phyloP scores from a whole-genome alignment of 2,888 invertebrate species.

The Acanthosoma haemorrhoidale region DNA sequence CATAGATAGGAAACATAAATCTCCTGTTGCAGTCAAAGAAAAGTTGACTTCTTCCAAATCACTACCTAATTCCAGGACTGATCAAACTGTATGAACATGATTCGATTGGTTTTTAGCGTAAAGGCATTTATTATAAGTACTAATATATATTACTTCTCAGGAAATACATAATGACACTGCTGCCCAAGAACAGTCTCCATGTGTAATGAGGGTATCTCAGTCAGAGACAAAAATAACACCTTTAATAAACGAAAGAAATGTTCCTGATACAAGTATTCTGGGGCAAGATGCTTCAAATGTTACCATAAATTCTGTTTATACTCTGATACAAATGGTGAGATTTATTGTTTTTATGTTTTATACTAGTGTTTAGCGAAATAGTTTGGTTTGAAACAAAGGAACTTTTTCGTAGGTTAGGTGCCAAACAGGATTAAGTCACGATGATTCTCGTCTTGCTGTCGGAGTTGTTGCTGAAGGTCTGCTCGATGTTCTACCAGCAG shows the following conservation, averaged over 20 bases:
- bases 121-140: neutral
- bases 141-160: neutral
- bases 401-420: constrained; percentile 55
- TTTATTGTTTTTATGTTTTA: no score
- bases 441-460: constrained; percentile 77
- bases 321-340: constrained; percentile 23
- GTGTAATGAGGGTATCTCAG: constrained; percentile 33
- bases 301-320: constrained; percentile 7
- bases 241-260: neutral
- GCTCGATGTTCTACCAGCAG: constrained; percentile 53
- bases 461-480: constrained; percentile 65
- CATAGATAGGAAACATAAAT: constrained; percentile 30
- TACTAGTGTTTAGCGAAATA: neutral
- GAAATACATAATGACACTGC: neutral
- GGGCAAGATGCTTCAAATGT: constrained; percentile 1
- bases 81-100: constrained; percentile 9
- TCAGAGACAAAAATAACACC: constrained; percentile 29
- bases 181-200: constrained; percentile 20
- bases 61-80: constrained; percentile 27
- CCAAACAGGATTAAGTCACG: constrained; percentile 79
- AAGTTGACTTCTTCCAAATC: constrained; percentile 36
- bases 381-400: neutral
- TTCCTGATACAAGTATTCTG: neutral
- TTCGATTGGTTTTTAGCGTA: neutral
- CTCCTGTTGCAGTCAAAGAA: constrained; percentile 21